Conservation (phyloP, 2,113 vertebrate genomes). For the Centropristis striata region DNA sequence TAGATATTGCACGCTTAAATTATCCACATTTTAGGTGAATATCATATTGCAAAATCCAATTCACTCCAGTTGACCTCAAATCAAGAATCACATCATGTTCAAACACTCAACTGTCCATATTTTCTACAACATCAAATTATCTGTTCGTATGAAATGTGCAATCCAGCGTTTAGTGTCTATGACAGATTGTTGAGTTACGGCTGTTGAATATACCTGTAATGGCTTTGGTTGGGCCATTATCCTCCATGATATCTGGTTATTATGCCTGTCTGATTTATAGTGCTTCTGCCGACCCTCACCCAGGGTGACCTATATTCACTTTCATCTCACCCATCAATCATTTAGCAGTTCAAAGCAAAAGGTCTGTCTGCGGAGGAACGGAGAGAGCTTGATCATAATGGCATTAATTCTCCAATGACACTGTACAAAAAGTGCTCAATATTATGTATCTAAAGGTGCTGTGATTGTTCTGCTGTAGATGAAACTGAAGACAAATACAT, state of each 20-base stretch:
- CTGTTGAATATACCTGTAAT: conserved; percentile 69
- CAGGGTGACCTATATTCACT: conserved; percentile 79
- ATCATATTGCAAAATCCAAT: not conserved
- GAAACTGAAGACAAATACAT: conserved; percentile 32
- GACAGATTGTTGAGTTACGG: conserved; percentile 57
- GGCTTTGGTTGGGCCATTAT: conserved; percentile 71
- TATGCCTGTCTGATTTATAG: conserved; percentile 77
- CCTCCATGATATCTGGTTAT: conserved; percentile 72
- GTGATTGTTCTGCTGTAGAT: conserved; percentile 8
- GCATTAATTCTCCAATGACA: conserved; percentile 66
- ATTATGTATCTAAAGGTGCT: conserved; percentile 26
- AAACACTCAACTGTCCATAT: conserved; percentile 1
- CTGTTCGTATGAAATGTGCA: conserved; percentile 35
- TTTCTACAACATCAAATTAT: conserved; percentile 47
- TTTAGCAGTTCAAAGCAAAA: conserved; percentile 79
- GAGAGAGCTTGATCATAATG: conserved; percentile 67
- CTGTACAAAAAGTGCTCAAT: conserved; percentile 13
- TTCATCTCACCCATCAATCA: conserved; percentile 82
- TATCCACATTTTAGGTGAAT: not conserved
- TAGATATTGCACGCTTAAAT: not conserved
- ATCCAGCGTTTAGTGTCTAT: conserved; percentile 33
- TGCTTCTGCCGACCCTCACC: conserved; percentile 68
- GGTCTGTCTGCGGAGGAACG: conserved; percentile 67
- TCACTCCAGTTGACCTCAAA: conserved; percentile 15
- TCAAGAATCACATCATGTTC: conserved; percentile 41